Evolutionary conservation across 2,113 vertebrate species (phyloP), one percentile per base, ranked within the genome.

Genomic region (Crotalus viridis): DNA sequence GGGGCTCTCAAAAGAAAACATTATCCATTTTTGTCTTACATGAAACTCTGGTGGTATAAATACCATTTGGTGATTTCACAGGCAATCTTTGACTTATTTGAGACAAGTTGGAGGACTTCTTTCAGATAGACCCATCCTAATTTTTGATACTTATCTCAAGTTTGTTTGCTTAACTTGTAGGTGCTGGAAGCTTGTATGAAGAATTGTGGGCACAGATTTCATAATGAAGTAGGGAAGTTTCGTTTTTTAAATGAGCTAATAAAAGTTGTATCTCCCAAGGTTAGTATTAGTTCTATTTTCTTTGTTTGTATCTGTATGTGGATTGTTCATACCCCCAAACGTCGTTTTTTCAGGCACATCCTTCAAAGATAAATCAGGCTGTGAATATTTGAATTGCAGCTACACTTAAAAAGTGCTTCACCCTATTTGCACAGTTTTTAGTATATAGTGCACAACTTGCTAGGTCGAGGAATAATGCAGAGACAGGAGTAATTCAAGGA

Each of bases 181-280:
- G 99, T 99, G 89, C 97, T 99, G 48, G 99, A 99, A 96, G 98
- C 99, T 55, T 99, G 98, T 89, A 99, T 99, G 99, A 99, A 99
- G 97, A 99, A 99, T 90, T 99, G 99, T 81, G 99, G 99, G 85
- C 97, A 97, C 95, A 97, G 99, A 90, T 98, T 99, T 97, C 98
- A 99, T 95, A 99, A 97, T 0, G 99, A 99, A 98, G 98, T 99
- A 64, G 99, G 99, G 1, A 99, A 99, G 96, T 99, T 99, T 97
- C 97, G 98, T 26, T 99, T 99, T 98, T 96, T 99, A 96, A 99
- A 99, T 0, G 99, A 99, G 95, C 95, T 99, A 92, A 99, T 99
- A 94, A 99, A 99, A 97, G 98, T 99, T 56, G 98, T 99, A 88
- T 99, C 99, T 94, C 99, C 99, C 9, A 99, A 99, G 98, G 99